Evolutionary conservation across 1,140 invertebrate genomes (phyloP), one percentile per base, ranked within the genome.

Genomic region (Zaprionus nigranus): DNA sequence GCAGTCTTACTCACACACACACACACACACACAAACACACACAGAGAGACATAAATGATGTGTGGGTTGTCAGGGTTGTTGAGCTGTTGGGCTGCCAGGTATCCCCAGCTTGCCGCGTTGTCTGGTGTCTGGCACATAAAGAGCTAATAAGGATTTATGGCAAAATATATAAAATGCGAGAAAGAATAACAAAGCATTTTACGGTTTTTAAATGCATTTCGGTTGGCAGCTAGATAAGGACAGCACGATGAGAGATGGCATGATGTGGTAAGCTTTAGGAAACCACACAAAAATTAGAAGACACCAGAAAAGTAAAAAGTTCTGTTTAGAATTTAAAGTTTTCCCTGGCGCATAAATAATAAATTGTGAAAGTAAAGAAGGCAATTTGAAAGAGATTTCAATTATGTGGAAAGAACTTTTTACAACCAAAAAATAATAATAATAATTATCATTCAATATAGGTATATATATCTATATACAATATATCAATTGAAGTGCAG

Each of bases 131-230:
- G 36, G 30, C 26, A 43, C 38, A 66, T 53, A 49, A 67, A 56
- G 22, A 53, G 71, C 43, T 54, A 62, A 61, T 61, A 51, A 60
- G 28, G 22, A 67, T 60, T 60, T 73, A 60, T 67, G 70, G 30
- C 26, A 12, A 17, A 9, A n/a, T 38, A 46, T 34, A 66, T 36
- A 56, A 54, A 66, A 58, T 20, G 30, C 26, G 26, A 40, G 17
- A 17, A 62, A 53, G 22, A 63, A 36, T 40, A 26, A 70, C 54
- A 13, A 17, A n/a, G 60, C 40, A 13, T 58, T 24, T 65, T 49
- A n/a, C 26, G 28, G 3, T 38, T 38, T n/a, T 38, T 5, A 64
- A 38, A 34, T 26, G 61, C 13, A 64, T 36, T 64, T 26, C n/a
- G 40, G n/a, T 3, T 11, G 30, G 40, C 40, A 46, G 40, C 2